Base-by-base conservation (phyloP, 2,888 invertebrate genomes). In the Rambutsinella grinnellia region DNA sequence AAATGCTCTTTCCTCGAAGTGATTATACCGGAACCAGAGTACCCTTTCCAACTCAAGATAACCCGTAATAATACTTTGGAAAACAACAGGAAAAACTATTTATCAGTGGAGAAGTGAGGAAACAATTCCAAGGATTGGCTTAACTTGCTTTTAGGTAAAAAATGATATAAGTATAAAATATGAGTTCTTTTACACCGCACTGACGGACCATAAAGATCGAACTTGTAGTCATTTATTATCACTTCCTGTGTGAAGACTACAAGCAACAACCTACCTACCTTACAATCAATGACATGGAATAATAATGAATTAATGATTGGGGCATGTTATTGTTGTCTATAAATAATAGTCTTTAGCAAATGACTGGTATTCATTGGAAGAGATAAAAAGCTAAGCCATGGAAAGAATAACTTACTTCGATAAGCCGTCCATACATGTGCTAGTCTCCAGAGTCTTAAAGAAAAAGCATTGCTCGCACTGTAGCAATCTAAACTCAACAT, bases 401-500 rank as follows among this genome's bases (percentile, higher is more conserved):
- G 26, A 23, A 19, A 62, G 51, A 81, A 23, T 36, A 60, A 79
- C 84, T 84, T 81, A 84, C 84, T 84, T 78, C 84, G 83, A 82
- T 84, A 84, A 77, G 84, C 84, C 65, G 82, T 82, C 84, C 84
- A 84, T 28, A 84, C 84, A 80, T 84, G 84, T 74, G 84, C 84
- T 69, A 84, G 79, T 81, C 84, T 78, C 84, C 84, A 84, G 47
- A 84, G 80, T 81, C 84, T 81, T 80, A 84, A 81, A 74, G 84
- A 84, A 77, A 84, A 83, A 46, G 84, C 84, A 82, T 84, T 84
- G 57, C 79, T 81, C 54, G 81, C 81, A 82, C 81, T 83, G 82
- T 84, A 84, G 80, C 83, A 84, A 79, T 84, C 84, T 77, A 84
- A 81, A 81, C 84, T 84, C 82, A 84, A 80, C 84, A 84, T 84